Evolutionary conservation across 2,888 invertebrate species (phyloP), one percentile per base, ranked within the genome.

Genomic region (Dione vanillae): DNA sequence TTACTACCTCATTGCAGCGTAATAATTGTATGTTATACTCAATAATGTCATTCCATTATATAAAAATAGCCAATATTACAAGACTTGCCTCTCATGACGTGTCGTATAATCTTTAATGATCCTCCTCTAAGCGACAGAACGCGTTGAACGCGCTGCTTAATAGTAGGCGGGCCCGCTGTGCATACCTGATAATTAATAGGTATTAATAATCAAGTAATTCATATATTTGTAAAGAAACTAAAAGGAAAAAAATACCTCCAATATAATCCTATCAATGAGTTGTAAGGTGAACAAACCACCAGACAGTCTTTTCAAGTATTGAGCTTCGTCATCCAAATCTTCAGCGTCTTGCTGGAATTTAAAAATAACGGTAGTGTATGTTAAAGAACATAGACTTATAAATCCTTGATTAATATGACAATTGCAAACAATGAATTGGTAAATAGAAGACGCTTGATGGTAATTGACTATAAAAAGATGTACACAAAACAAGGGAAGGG

Each of bases 231-330:
- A n/a, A n/a, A n/a, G n/a, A n/a, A n/a, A n/a, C n/a, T n/a, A n/a
- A n/a, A n/a, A n/a, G n/a, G n/a, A n/a, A 7, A 59, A 43, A 45
- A 12, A 67, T 75, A 96, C 95, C 93, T 97, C 97, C 70, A 97
- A 90, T 80, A 97, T 95, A 71, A 97, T 96, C 84, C 98, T 98
- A 87, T 99, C 99, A 37, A 99, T 96, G 65, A 99, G 94, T 89
- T 99, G 99, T 67, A 99, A 94, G 0, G 98, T 98, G 86, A 99
- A 99, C n/a, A 99, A 94, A 0, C 99, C 99, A 10, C 97, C 97
- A 72, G 99, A 98, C 59, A 99, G 90, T 74, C 98, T 94, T 82
- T 96, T 96, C 73, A 99, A 92, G 86, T 99, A 99, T 80, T 96
- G 96, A 71, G 96, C 96, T 76, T 99, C 98, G 78, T 97, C 97